Base-by-base conservation (phyloP, 2,888 invertebrate species). In the Aquatica leii region DNA sequence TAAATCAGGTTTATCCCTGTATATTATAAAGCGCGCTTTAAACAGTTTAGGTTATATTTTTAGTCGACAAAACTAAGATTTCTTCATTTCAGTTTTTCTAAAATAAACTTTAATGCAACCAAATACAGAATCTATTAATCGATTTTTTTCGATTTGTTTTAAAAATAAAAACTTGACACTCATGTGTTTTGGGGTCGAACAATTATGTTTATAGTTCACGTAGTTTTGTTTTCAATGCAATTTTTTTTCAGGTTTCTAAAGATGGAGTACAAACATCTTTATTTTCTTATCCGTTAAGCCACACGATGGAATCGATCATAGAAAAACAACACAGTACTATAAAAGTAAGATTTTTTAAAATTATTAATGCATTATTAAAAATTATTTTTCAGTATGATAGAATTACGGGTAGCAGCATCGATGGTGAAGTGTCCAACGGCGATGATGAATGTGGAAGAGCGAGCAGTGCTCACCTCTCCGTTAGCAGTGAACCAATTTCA, bases 401-500 rank as follows among this genome's bases (percentile, higher is more conserved):
- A 58, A 58, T 58, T 51, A 24, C 51, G 24, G 49, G 51, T 15
- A 63, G 57, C 35, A 51, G 50, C 35, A 60, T 58, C 37, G 58
- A 52, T 2, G 71, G 53, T 2, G 69, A 68, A 17, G 59, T 61
- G 34, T 65, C 59, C 5, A 48, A 74, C 35, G 78, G 79, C 66
- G 80, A 80, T 59, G 80, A 80, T 65, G 80, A 80, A 53, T 76
- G 66, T 62, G 73, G 65, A 9, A 72, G 67, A 66, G 68, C 71
- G 31, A 63, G 65, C 57, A 73, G 74, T 60, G 74, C 78, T 3
- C 78, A 79, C 55, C 72, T 80, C 70, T 81, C 81, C 2, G 79
- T 81, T 59, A 82, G 81, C 69, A 81, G 81, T 61, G 82, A 82
- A 68, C 70, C 69, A 11, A 57, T 62, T 43, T 51, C 65, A 21